phyloP scores from a whole-genome alignment of 1,140 invertebrate species.

The Habropoda laboriosa region DNA sequence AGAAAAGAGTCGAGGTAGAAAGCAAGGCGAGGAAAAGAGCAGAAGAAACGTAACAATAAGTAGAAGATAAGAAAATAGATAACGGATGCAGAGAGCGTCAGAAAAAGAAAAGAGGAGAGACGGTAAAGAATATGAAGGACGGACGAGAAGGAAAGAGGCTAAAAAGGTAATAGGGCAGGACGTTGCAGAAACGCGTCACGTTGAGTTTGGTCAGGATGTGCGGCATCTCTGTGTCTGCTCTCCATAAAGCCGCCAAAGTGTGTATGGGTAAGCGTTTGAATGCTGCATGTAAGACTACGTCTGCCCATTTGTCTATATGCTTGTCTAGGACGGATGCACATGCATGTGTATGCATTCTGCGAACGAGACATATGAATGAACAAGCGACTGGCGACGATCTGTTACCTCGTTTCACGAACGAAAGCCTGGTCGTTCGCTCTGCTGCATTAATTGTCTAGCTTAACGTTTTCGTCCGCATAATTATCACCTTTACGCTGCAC shows the following conservation, averaged over 20 bases:
- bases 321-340: conserved; percentile 44
- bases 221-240: conserved; percentile 38
- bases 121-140: not conserved
- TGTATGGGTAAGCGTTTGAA: conserved; percentile 36
- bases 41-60: not conserved
- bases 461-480: not conserved
- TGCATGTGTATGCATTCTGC: conserved; percentile 38
- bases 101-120: not conserved
- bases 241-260: conserved; percentile 37
- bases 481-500: not conserved
- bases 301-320: conserved; percentile 46
- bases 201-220: conserved; percentile 42
- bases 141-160: not conserved
- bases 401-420: conserved; percentile 34
- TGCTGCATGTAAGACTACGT: conserved; percentile 33
- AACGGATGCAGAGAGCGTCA: not conserved
- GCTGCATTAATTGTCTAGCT: conserved; percentile 18
- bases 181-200: conserved; percentile 32
- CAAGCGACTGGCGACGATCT: conserved; percentile 41
- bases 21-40: not conserved
- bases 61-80: not conserved
- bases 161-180: conserved; percentile 11
- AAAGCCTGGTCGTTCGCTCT: conserved; percentile 2
- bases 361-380: conserved; percentile 43
- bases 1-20: not conserved